phyloP scores from a whole-genome alignment of 1,140 invertebrate genomes.

The Drosophila pruinosa region DNA sequence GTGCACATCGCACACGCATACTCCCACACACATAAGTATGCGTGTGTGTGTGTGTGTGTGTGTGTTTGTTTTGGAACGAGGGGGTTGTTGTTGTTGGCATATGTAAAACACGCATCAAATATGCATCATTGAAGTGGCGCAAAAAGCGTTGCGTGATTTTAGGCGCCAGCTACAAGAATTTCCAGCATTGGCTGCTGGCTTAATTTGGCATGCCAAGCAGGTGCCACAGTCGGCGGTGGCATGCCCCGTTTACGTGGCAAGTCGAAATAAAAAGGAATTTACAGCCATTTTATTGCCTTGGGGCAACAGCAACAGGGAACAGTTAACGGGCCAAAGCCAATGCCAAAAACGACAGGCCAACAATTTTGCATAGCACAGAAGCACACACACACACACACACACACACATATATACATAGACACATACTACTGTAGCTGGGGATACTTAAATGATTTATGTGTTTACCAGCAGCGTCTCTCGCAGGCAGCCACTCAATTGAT shows the following conservation, averaged over 20 bases:
- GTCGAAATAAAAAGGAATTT: slow-evolving; percentile 56
- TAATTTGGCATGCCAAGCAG: slow-evolving; percentile 73
- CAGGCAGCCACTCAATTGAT: slow-evolving; percentile 60
- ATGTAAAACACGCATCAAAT: slow-evolving; percentile 76
- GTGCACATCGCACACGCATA: background rate
- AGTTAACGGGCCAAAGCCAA: slow-evolving; percentile 20
- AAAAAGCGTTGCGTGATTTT: slow-evolving; percentile 49
- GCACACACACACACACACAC: slow-evolving; percentile 5
- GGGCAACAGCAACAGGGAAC: slow-evolving; percentile 22
- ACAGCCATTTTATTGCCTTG: slow-evolving; percentile 60
- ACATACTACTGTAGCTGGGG: background rate
- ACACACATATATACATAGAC: background rate
- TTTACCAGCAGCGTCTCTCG: slow-evolving; percentile 26
- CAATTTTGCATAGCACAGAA: slow-evolving; percentile 52
- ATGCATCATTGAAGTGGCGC: slow-evolving; percentile 49
- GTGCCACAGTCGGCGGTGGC: slow-evolving; percentile 36
- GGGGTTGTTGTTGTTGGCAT: slow-evolving; percentile 45
- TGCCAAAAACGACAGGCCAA: slow-evolving; percentile 2
- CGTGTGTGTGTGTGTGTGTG: slow-evolving; percentile 1
- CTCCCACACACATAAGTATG: background rate
- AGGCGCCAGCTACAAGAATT: slow-evolving; percentile 34
- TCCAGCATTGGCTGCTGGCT: slow-evolving; percentile 34
- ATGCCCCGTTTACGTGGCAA: slow-evolving; percentile 33
- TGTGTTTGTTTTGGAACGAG: background rate
- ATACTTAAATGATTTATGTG: slow-evolving; percentile 72